These are phyloP conservation scores for Zaprionus tsacasi DNA, from an alignment of 1,140 invertebrate species.

Conservation along the genomic window DNA sequence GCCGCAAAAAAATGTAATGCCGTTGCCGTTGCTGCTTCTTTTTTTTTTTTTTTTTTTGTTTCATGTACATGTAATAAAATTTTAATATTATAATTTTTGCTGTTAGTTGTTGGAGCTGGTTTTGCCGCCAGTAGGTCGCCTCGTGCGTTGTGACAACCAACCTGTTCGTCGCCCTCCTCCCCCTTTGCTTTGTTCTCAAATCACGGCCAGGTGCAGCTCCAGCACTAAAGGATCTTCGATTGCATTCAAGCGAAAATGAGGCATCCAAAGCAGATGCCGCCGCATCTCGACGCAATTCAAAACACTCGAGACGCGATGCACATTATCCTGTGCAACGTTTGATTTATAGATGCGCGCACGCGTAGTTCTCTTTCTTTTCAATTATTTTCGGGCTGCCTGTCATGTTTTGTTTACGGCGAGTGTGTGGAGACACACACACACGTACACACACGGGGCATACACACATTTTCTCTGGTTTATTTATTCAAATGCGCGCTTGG, in stretches of 20 bases:
- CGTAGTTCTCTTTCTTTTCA: constrained; percentile 55
- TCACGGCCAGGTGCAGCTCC: constrained; percentile 64
- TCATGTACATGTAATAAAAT: constrained; percentile 45
- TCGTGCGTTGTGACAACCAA: constrained; percentile 10
- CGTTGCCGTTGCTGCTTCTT: not conserved
- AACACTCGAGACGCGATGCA: constrained; percentile 41
- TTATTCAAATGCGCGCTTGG: constrained; percentile 67
- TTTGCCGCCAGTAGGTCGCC: constrained; percentile 32
- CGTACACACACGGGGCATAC: too few species aligned
- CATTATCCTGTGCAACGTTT: constrained; percentile 65
- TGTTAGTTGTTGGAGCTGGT: constrained; percentile 46
- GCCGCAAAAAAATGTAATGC: constrained; percentile 15
- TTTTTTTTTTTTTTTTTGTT: too few species aligned
- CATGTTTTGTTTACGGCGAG: constrained; percentile 64
- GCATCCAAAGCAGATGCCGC: constrained; percentile 50
- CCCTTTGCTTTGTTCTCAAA: constrained; percentile 35
- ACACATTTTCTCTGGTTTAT: constrained; percentile 39
- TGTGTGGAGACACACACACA: constrained; percentile 18
- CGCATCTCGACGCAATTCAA: constrained; percentile 54
- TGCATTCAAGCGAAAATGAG: constrained; percentile 72
- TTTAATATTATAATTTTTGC: constrained; percentile 64
- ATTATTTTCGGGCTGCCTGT: constrained; percentile 58
- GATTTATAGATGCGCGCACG: constrained; percentile 65
- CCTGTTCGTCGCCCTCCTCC: constrained; percentile 24
- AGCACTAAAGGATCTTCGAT: constrained; percentile 47